Evolutionary conservation across 1,140 invertebrate species (phyloP).

Genomic region (Drosophila chauvacae): DNA sequence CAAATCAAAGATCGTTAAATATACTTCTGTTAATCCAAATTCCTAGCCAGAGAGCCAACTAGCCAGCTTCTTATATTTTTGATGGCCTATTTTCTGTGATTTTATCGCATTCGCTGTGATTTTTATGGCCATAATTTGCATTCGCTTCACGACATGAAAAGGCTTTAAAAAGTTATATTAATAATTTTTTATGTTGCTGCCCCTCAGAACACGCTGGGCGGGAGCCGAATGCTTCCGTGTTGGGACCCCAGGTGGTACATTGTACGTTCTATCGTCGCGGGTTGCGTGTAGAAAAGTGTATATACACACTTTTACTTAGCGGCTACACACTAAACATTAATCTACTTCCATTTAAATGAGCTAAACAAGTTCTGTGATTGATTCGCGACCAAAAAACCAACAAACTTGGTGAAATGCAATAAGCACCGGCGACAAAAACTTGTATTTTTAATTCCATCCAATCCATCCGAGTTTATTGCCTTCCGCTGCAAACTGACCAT

Average conservation of each 20-base stretch:
- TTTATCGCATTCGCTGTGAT: constrained; percentile 43
- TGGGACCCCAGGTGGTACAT: constrained; percentile 12
- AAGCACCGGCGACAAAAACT: constrained; percentile 13
- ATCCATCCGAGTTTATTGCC: constrained; percentile 2
- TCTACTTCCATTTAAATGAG: constrained; percentile 1
- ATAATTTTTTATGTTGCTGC: constrained; percentile 40
- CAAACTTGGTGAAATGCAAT: constrained; percentile 17
- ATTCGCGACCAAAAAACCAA: neutral
- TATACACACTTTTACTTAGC: neutral
- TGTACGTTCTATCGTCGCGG: neutral
- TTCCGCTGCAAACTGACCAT: constrained; percentile 22
- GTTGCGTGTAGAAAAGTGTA: neutral
- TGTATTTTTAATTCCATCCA: constrained; percentile 14
- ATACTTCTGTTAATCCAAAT: constrained; percentile 35
- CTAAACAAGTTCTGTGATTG: constrained; percentile 22
- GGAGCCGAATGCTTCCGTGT: constrained; percentile 44
- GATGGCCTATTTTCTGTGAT: constrained; percentile 56
- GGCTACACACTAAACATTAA: neutral
- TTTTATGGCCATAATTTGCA: constrained; percentile 39
- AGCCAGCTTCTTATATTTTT: constrained; percentile 44
- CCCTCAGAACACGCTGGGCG: constrained; percentile 29
- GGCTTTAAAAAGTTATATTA: constrained; percentile 38
- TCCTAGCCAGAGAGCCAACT: constrained; percentile 10
- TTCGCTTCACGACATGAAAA: constrained; percentile 25
- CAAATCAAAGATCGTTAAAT: constrained; percentile 34